phyloP scores from a whole-genome alignment of 2,888 invertebrate genomes.

The Dryobotodes eremita region DNA sequence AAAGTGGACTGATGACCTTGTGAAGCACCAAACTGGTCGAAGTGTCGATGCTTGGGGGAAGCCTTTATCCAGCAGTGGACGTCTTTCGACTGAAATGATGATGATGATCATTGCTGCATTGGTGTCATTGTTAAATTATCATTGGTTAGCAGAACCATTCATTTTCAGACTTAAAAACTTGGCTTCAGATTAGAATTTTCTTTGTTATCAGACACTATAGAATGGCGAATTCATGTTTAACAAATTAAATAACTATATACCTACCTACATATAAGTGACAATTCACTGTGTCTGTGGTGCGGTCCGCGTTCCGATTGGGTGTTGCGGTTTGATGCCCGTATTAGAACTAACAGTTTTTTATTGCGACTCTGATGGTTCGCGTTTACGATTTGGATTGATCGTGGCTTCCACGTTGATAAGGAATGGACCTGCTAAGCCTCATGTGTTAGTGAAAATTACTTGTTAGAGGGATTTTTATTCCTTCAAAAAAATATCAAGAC shows the following conservation, averaged over 20 bases:
- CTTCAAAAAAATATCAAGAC: no score
- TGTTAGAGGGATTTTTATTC: no score
- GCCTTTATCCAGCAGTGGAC: no score
- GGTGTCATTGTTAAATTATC: neutral
- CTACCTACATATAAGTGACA: neutral
- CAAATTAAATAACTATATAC: neutral
- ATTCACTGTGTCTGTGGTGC: conserved; percentile 9
- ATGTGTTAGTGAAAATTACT: no score
- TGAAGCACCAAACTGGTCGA: no score
- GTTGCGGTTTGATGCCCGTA: conserved; percentile 23
- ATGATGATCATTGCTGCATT: no score
- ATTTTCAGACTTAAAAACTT: neutral
- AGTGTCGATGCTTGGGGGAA: no score
- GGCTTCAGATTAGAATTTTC: neutral
- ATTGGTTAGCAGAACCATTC: neutral
- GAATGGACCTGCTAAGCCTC: neutral
- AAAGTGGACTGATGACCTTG: no score
- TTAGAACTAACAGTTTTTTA: neutral
- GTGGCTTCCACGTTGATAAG: neutral
- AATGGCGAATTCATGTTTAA: neutral
- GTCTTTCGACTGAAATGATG: no score
- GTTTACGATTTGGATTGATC: neutral
- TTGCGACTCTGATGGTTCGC: neutral
- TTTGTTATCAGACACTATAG: neutral
- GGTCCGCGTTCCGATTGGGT: conserved; percentile 16